Base-by-base conservation (phyloP, 2,888 invertebrate species). In the Zaprionus bogoriensis region DNA sequence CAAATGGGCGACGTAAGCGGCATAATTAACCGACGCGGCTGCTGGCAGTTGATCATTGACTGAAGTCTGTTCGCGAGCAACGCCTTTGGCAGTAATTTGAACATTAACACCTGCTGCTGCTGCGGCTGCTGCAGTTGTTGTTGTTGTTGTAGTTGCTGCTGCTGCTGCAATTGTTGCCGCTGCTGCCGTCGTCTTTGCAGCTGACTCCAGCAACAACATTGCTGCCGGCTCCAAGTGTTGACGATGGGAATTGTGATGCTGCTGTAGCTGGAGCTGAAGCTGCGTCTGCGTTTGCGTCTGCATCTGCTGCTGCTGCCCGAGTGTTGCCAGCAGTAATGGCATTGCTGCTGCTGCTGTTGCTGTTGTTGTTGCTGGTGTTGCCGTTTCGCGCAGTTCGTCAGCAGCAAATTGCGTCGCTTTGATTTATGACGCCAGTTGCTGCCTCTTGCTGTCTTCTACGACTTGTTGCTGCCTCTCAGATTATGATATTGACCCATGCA, bases 71-170 rank as follows among this genome's bases (percentile, higher is more conserved):
- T 38, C 52, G 65, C 73, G 81, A 73, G 78, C 77, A 81, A 84
- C 77, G 87, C 89, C 80, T 88, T 82, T 78, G 76, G 76, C 79
- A 70, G 81, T 85, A 89, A 88, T 86, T 87, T 89, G 89, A 84
- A 83, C 88, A 90, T 90, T 90, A 90, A 87, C 91, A 90, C 88
- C 88, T 86, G 86, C 70, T 69, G 77, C 60, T 47, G 70, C 52
- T 36, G 74, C n/a, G 46, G 69, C 48, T 75, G 77, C 74, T 62
- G 74, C 48, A 66, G 68, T 39, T 66, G 69, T 41, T 63, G 64
- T 12, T 66, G 66, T 17, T 42, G 73, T 25, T 75, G 78, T 62
- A 55, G 51, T 22, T 28, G 69, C 30, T 46, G 63, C n/a, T 46
- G 58, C 14, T 50, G 62, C 20, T 46, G 61, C 30, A 32, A 32